phyloP scores from a whole-genome alignment of 2,888 invertebrate species.

The Heliconius hortense region DNA sequence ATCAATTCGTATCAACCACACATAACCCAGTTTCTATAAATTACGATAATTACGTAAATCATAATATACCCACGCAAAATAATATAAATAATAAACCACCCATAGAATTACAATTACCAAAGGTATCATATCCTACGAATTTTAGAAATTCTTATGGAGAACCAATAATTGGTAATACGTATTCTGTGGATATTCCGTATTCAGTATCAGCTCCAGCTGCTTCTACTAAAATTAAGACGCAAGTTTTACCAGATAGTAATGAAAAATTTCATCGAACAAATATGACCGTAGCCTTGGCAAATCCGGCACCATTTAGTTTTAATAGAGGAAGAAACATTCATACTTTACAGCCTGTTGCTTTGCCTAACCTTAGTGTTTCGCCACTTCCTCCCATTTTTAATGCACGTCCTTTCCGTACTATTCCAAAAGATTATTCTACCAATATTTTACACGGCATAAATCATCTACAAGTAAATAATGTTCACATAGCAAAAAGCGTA shows the following conservation, averaged over 20 bases:
- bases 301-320: constrained; percentile 72
- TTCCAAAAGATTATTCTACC: constrained; percentile 53
- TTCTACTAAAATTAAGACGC: constrained; percentile 69
- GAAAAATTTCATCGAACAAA: constrained; percentile 54
- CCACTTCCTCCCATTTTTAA: constrained; percentile 84
- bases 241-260: constrained; percentile 60
- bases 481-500: constrained; percentile 84
- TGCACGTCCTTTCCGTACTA: constrained; percentile 80
- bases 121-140: constrained; percentile 61
- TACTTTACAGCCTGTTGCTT: constrained; percentile 81
- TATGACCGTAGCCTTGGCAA: constrained; percentile 65
- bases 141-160: constrained; percentile 77
- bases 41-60: constrained; percentile 57
- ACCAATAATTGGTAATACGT: constrained; percentile 62
- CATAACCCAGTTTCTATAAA: constrained; percentile 54
- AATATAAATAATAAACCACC: constrained; percentile 54
- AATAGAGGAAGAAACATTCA: constrained; percentile 76
- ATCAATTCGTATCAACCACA: constrained; percentile 50
- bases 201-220: constrained; percentile 70
- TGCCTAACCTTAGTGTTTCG: constrained; percentile 84
- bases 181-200: constrained; percentile 62
- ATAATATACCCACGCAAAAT: constrained; percentile 57
- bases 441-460: constrained; percentile 62
- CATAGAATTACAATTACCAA: constrained; percentile 63
- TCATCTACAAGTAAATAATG: constrained; percentile 59